These are phyloP conservation scores for Tenebrio molitor DNA, from an alignment of 1,140 invertebrate species.

Conservation along the genomic window DNA sequence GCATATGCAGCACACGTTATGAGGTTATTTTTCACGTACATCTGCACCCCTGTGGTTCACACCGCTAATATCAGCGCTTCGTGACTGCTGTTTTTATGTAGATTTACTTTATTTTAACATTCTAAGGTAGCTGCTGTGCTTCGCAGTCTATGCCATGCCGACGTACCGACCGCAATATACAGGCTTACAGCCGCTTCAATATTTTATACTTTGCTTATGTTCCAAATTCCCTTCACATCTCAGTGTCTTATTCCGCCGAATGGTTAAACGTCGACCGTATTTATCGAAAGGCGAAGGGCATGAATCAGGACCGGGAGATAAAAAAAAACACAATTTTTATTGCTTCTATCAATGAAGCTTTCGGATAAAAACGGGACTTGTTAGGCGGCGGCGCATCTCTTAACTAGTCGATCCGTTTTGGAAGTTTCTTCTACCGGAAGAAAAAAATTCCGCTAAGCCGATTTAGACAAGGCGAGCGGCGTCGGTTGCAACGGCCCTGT, in stretches of 20 bases:
- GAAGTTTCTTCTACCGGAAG: no score
- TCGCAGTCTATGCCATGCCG: conserved; percentile 19
- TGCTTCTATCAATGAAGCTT: no score
- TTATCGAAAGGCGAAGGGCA: neutral
- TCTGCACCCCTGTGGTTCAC: conserved; percentile 48
- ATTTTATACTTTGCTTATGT: conserved; percentile 42
- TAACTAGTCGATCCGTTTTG: no score
- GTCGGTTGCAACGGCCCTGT: neutral
- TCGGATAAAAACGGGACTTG: no score
- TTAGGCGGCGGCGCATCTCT: no score
- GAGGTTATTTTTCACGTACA: conserved; percentile 49
- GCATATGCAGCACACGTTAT: conserved; percentile 48
- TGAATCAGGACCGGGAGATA: no score
- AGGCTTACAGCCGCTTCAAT: conserved; percentile 39
- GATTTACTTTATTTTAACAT: conserved; percentile 49
- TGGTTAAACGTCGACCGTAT: neutral
- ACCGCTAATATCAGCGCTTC: conserved; percentile 46
- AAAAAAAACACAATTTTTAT: no score
- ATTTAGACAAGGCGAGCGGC: no score
- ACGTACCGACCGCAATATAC: conserved; percentile 44
- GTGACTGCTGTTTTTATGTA: conserved; percentile 49
- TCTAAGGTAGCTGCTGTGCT: conserved; percentile 40
- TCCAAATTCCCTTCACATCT: conserved; percentile 15
- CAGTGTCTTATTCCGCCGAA: conserved; percentile 6
- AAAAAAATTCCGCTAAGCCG: no score